Conservation (phyloP, 2,113 vertebrate genomes). For the Vulpes vulpes region DNA sequence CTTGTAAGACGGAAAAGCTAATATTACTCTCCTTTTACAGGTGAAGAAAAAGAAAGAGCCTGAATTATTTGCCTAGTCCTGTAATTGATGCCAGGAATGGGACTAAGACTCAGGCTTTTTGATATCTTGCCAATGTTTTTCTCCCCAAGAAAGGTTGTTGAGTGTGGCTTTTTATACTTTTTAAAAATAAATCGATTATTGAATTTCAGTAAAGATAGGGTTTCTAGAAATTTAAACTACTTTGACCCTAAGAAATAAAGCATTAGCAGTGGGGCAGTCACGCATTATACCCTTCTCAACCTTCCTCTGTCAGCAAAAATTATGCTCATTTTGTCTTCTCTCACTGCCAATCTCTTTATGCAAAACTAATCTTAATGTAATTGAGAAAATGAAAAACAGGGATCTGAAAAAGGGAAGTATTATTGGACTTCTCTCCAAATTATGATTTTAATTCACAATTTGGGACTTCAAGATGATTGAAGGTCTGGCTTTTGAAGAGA, state of each 20-base stretch:
- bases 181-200: constrained; percentile 9
- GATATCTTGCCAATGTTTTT: not conserved
- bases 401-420: not conserved
- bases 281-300: not conserved
- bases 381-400: not conserved
- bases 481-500: not conserved
- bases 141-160: not conserved
- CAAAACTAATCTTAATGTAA: constrained; percentile 36
- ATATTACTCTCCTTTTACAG: not conserved
- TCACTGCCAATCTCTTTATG: not conserved
- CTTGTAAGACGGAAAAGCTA: not conserved
- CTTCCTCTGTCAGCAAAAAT: not conserved
- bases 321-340: not conserved
- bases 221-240: constrained; percentile 49
- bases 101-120: not conserved
- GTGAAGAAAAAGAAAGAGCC: not conserved
- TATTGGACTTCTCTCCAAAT: not conserved
- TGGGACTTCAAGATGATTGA: not conserved
- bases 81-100: not conserved
- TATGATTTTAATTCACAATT: not conserved
- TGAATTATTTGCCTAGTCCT: not conserved
- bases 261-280: not conserved
- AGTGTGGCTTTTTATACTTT: not conserved
- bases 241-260: not conserved
- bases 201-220: not conserved